Base-by-base conservation (phyloP, 2,797 vertebrate genomes). In the Brachymystax lenok region DNA sequence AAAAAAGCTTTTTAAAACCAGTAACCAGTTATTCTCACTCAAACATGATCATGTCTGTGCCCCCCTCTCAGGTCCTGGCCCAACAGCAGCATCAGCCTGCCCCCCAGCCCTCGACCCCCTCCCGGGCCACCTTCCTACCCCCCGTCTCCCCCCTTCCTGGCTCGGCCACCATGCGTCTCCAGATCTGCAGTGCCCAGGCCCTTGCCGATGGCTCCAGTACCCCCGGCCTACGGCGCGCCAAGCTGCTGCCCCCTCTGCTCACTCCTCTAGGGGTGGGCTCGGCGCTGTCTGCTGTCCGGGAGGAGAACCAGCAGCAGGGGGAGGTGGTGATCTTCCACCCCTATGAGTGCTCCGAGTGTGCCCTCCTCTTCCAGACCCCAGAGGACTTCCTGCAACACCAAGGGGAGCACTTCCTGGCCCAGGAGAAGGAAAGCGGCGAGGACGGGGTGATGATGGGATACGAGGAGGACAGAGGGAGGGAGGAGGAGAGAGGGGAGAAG, bases 301-400 rank as follows among this genome's bases (percentile, higher is more conserved):
- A 74, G 1, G 85, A 86, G 2, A n/a, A 51, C 64, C 84, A 86
- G 61, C 74, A 83, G 21, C 75, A 88, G 0, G 91, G 93, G 0
- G 91, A 93, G 79, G 86, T 94, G 74, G 87, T 91, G 8, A 85
- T 93, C 82, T 92, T 96, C 89, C 95, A 97, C 78, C 96, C 96
- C 0, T 98, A 98, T 0, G 96, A 97, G 80, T 97, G 96, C 88
- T 96, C 97, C 0, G 97, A 98, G 87, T 98, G 97, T 77, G 93
- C 94, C 69, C 89, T 95, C 68, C 93, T 97, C 54, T 97, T 97
- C 86, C 93, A 94, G 69, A 96, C 96, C 0, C 97, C 96, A 0
- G 96, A 98, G 81, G 96, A 97, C 82, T 96, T 97, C 85, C 94
- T 98, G 61, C 96, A 96, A 78, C 97, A 98, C 88, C 97, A 98